Percentiles rank a stretch among this genome's conserved stretches.
Conservation (phyloP, 2,113 vertebrate genomes). For the Barnardius zonarius region DNA sequence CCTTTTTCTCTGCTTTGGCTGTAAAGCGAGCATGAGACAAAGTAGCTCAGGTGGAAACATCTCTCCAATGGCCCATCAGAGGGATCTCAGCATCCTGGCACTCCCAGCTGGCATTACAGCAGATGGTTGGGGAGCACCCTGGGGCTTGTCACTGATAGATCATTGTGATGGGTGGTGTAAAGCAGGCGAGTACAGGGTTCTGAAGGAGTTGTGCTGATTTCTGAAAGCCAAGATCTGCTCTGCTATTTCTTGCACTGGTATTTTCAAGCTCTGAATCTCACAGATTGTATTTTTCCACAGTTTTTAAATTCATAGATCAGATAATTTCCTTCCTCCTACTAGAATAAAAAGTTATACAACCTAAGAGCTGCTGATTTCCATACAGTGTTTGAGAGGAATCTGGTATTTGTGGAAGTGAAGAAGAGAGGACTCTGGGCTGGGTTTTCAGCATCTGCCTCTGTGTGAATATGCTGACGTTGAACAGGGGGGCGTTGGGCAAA, state of each 20-base stretch:
- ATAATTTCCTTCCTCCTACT: conserved; percentile 30
- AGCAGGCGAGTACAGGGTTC: neutral
- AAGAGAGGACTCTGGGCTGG: neutral
- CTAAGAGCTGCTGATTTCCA: neutral
- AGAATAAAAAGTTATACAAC: neutral
- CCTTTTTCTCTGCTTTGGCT: neutral
- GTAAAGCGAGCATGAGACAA: neutral
- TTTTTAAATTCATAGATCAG: conserved; percentile 13
- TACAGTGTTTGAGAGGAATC: neutral
- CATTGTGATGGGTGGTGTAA: accelerated
- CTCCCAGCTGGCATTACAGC: accelerated
- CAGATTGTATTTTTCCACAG: conserved; percentile 23
- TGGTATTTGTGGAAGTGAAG: neutral
- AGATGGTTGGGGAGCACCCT: neutral
- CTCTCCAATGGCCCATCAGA: neutral
- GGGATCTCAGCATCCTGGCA: neutral
- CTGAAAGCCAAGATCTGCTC: neutral
- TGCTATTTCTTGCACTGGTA: neutral
- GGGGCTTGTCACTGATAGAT: neutral
- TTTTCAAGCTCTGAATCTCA: neutral
- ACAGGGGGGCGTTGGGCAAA: neutral
- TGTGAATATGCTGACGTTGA: neutral
- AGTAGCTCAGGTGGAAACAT: neutral
- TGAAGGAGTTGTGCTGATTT: neutral
- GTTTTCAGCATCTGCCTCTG: neutral